A percentile compares a stretch with the other conserved stretches of the same genome.
Conservation (phyloP, 1,140 invertebrate species). For the Babylonia areolata region DNA sequence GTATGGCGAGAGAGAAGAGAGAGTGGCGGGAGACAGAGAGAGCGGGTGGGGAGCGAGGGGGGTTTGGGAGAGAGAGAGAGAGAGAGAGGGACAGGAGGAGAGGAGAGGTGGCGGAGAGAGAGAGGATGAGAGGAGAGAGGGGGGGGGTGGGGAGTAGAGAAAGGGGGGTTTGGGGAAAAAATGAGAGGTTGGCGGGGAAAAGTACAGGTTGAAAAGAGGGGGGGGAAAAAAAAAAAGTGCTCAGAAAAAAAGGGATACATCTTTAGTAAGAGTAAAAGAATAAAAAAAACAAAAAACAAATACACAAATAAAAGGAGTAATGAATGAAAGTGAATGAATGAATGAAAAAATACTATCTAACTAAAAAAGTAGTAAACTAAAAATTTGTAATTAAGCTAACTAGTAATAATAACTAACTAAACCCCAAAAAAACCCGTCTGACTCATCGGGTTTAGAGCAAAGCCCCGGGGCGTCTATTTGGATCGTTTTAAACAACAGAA, state of each 20-base stretch:
- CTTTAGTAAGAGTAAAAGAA: background rate
- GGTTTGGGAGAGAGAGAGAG: background rate
- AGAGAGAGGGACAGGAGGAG: background rate
- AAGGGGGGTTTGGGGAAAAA: background rate
- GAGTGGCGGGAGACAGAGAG: background rate
- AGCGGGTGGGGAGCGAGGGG: background rate
- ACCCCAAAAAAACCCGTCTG: no score
- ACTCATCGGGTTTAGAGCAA: no score
- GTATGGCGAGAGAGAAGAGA: background rate
- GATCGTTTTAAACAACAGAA: no score
- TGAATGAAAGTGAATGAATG: no score
- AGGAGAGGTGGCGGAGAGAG: no score
- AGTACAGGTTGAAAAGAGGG: background rate
- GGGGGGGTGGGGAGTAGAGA: background rate
- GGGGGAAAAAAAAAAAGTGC: background rate
- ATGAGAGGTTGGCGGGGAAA: background rate
- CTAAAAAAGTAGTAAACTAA: no score
- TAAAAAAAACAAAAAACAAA: background rate
- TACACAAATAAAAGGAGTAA: background rate
- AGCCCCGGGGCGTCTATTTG: no score
- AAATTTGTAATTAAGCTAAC: no score
- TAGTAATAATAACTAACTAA: no score
- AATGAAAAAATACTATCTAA: no score
- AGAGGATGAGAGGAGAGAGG: background rate
- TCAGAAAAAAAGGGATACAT: background rate